phyloP scores from a whole-genome alignment of 2,797 vertebrate species.

The Australoheros facetus region DNA sequence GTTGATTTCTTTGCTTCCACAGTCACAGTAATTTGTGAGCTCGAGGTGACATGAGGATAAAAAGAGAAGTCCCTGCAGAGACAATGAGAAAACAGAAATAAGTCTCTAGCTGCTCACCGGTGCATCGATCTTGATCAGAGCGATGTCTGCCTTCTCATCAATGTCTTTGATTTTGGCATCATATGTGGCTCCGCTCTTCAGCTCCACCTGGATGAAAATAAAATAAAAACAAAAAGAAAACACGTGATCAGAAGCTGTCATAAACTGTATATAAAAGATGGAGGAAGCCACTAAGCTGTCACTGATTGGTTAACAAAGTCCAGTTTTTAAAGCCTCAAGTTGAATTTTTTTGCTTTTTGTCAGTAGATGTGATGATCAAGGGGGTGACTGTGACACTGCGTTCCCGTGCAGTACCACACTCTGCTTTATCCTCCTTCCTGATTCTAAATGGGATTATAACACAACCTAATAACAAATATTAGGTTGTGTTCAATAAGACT shows the following conservation, averaged over 20 bases:
- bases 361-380: neutral
- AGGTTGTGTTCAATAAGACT: neutral
- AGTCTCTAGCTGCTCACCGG: slow-evolving; percentile 79
- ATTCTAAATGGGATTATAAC: neutral
- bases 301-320: neutral
- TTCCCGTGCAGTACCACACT: neutral
- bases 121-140: slow-evolving; percentile 92
- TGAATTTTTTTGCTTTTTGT: neutral
- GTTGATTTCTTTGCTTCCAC: neutral
- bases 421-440: neutral
- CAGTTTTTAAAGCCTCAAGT: neutral
- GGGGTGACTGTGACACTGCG: neutral
- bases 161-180: slow-evolving; percentile 95
- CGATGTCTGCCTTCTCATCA: slow-evolving; percentile 96
- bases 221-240: neutral
- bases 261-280: neutral
- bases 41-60: neutral
- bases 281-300: neutral
- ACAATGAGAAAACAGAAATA: rapidly evolving
- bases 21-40: neutral
- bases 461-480: neutral
- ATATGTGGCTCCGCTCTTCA: slow-evolving; percentile 89
- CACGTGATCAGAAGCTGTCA: neutral
- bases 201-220: slow-evolving; percentile 82
- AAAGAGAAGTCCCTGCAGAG: neutral